These are phyloP conservation scores for Archivesica marissinica DNA, from an alignment of 1,140 invertebrate genomes.

Conservation along the genomic window DNA sequence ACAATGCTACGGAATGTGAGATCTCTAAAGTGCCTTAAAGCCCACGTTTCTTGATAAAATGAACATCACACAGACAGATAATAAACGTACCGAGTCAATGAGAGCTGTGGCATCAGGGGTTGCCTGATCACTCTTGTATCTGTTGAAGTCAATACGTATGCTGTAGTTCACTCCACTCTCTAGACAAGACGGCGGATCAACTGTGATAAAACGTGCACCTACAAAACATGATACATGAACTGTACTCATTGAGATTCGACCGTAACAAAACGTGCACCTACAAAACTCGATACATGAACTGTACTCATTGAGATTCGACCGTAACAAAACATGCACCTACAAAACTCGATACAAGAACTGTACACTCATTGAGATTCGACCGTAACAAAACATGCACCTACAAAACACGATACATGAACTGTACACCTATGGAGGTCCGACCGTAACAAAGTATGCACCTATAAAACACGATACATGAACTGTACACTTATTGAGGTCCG, in stretches of 20 bases:
- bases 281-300: no score
- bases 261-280: slow-evolving; percentile 89
- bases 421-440: no score
- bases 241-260: slow-evolving; percentile 89
- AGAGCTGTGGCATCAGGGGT: slow-evolving; percentile 92
- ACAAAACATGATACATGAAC: no score
- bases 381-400: slow-evolving; percentile 89
- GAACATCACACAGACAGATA: not conserved
- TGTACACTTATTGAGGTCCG: no score
- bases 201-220: slow-evolving; percentile 90
- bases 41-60: no score
- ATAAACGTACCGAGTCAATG: slow-evolving; percentile 93
- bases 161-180: slow-evolving; percentile 95
- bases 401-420: no score
- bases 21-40: no score
- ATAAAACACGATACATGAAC: no score
- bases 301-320: slow-evolving; percentile 88
- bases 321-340: slow-evolving; percentile 89
- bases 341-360: no score
- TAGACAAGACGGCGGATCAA: slow-evolving; percentile 92
- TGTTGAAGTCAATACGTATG: slow-evolving; percentile 91
- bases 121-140: slow-evolving; percentile 87
- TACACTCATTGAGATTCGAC: slow-evolving; percentile 89
- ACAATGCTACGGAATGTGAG: no score
- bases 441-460: no score